Percentiles rank a stretch among this genome's conserved stretches.
Evolutionary conservation across 1,140 invertebrate genomes (phyloP).

Genomic region (Eulimnadia texana): DNA sequence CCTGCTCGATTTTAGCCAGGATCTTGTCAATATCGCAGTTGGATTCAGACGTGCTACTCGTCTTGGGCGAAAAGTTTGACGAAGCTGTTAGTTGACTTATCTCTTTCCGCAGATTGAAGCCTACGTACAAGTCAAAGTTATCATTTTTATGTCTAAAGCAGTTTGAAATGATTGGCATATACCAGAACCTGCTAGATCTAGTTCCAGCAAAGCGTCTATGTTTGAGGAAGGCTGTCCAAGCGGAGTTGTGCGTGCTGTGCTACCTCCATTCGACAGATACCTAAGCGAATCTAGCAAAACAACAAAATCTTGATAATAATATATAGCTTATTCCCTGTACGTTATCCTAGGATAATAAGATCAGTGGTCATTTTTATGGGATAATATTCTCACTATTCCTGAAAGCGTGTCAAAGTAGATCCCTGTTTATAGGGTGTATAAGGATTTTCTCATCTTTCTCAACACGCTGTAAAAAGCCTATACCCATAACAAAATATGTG

Average conservation of each 20-base stretch:
- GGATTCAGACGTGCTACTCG: neutral
- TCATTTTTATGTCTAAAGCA: neutral
- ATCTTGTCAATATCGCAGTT: slow-evolving; percentile 67
- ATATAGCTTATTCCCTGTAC: too few species aligned
- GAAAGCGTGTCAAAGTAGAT: too few species aligned
- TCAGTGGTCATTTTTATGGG: neutral
- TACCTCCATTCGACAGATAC: neutral
- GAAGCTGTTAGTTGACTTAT: neutral
- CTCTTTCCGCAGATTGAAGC: slow-evolving; percentile 1
- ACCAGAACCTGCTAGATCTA: slow-evolving; percentile 3
- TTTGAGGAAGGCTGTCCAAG: slow-evolving; percentile 6
- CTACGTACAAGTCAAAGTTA: neutral
- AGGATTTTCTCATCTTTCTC: too few species aligned
- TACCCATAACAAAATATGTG: neutral
- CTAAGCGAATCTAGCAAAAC: slow-evolving; percentile 7
- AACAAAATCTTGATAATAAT: too few species aligned
- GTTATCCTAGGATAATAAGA: too few species aligned
- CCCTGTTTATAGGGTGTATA: too few species aligned
- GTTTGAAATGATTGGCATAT: neutral
- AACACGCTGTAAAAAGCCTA: too few species aligned
- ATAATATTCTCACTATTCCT: too few species aligned
- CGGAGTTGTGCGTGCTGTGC: neutral
- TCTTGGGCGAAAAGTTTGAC: neutral
- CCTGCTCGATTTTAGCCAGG: slow-evolving; percentile 88
- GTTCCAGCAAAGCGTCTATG: slow-evolving; percentile 6